phyloP scores from a whole-genome alignment of 2,888 invertebrate species.

The Machimus atricapillus region DNA sequence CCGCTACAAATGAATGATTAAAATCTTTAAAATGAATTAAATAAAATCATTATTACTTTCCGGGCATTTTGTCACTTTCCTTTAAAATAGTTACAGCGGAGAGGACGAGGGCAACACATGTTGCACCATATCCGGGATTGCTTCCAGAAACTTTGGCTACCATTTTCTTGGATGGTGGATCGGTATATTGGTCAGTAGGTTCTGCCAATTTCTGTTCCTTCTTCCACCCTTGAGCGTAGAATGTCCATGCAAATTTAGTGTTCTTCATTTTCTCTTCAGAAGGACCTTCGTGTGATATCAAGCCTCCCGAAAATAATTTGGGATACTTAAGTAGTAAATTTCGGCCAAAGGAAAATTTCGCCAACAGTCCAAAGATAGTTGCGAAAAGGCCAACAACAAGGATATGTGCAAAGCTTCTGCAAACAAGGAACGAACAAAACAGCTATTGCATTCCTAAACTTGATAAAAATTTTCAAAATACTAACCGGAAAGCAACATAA shows the following conservation, averaged over 20 bases:
- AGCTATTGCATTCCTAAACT: background rate
- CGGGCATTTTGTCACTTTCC: conserved; percentile 79
- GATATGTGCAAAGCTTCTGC: conserved; percentile 60
- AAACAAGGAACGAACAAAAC: background rate
- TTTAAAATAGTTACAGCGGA: conserved; percentile 78
- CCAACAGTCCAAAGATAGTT: conserved; percentile 68
- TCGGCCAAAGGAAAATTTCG: conserved; percentile 70
- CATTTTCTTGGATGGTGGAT: conserved; percentile 70
- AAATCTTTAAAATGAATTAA: conserved; percentile 50
- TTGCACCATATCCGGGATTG: conserved; percentile 79
- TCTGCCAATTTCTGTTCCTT: conserved; percentile 66
- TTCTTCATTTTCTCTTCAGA: conserved; percentile 68
- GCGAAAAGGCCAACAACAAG: conserved; percentile 67
- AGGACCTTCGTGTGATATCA: conserved; percentile 73
- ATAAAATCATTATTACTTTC: conserved; percentile 63
- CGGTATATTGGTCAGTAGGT: conserved; percentile 62
- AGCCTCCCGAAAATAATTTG: conserved; percentile 74
- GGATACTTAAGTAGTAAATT: conserved; percentile 74
- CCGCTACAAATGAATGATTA: conserved; percentile 66
- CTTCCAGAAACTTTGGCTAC: conserved; percentile 68
- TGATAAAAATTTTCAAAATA: background rate
- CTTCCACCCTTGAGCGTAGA: conserved; percentile 83
- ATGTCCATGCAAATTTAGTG: conserved; percentile 70
- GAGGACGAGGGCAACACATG: conserved; percentile 75
- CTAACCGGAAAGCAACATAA: conserved; percentile 68